Percentiles rank a stretch among this genome's conserved stretches.
Conservation (phyloP, 1,140 invertebrate genomes). For the Apis dorsata region DNA sequence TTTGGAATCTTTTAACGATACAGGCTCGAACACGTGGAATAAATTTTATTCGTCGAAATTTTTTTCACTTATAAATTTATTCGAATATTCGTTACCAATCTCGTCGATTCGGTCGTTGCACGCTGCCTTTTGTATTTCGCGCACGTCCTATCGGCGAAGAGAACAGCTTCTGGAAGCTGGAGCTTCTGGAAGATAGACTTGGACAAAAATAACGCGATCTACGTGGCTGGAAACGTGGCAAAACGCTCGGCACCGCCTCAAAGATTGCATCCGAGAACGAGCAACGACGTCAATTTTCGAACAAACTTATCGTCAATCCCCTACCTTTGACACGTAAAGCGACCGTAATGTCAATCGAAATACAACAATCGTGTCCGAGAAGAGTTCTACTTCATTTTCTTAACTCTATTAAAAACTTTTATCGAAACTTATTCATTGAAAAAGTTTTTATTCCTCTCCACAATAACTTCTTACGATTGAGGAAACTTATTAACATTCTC, state of each 20-base stretch:
- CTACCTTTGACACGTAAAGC: background rate
- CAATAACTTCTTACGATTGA: background rate
- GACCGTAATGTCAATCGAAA: background rate
- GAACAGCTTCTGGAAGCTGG: constrained; percentile 14
- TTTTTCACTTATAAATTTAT: background rate
- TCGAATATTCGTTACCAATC: constrained; percentile 38
- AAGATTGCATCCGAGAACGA: background rate
- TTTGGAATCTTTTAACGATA: background rate
- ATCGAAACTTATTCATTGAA: background rate
- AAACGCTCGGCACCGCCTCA: constrained; percentile 2
- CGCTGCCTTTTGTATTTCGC: constrained; percentile 24
- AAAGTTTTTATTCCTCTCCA: background rate
- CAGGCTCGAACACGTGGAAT: background rate
- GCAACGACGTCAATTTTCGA: constrained; percentile 5
- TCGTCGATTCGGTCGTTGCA: background rate
- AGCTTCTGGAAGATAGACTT: constrained; percentile 51
- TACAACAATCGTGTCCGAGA: background rate
- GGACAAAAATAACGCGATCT: constrained; percentile 50
- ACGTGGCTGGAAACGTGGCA: constrained; percentile 37
- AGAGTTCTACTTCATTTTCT: background rate
- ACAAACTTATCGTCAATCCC: constrained; percentile 8
- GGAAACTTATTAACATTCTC: background rate
- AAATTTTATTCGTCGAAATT: background rate
- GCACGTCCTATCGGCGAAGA: constrained; percentile 50
- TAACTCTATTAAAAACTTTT: background rate